A percentile compares a stretch with the other conserved stretches of the same genome.
Conservation (phyloP, 2,113 vertebrate genomes). For the Hemibagrus wyckioides region DNA sequence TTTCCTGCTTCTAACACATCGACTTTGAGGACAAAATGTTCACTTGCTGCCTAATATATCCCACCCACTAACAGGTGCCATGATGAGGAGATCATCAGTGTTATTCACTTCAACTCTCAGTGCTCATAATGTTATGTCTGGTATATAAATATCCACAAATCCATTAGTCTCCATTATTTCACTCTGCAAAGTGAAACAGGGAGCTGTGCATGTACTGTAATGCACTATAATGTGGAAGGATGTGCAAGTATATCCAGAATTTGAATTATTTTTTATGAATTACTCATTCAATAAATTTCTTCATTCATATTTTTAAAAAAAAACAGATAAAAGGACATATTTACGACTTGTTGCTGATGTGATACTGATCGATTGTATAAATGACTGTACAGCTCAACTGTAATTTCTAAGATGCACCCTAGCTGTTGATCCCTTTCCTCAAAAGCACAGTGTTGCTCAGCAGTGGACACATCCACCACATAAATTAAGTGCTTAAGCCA, state of each 20-base stretch:
- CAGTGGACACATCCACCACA: neutral
- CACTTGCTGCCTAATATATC: too few species aligned
- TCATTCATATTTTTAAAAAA: neutral
- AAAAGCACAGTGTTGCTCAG: neutral
- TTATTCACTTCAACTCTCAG: too few species aligned
- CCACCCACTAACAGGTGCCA: too few species aligned
- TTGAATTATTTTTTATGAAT: neutral
- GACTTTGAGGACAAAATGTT: too few species aligned
- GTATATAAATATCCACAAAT: too few species aligned
- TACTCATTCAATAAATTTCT: neutral
- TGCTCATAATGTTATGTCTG: too few species aligned
- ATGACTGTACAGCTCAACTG: neutral
- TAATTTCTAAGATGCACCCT: neutral
- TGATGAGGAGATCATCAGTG: too few species aligned
- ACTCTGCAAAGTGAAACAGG: too few species aligned
- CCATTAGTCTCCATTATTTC: neutral
- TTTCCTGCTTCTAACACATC: too few species aligned
- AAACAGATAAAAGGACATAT: neutral
- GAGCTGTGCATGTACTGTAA: too few species aligned
- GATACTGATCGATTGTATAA: neutral
- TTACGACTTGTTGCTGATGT: neutral
- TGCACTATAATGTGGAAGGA: neutral
- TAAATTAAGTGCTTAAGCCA: conserved; percentile 3
- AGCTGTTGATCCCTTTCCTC: neutral
- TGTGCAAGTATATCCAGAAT: neutral